A percentile compares a stretch with the other conserved stretches of the same genome.
Conservation (phyloP, 2,888 invertebrate genomes). For the Eupithecia abbreviata region DNA sequence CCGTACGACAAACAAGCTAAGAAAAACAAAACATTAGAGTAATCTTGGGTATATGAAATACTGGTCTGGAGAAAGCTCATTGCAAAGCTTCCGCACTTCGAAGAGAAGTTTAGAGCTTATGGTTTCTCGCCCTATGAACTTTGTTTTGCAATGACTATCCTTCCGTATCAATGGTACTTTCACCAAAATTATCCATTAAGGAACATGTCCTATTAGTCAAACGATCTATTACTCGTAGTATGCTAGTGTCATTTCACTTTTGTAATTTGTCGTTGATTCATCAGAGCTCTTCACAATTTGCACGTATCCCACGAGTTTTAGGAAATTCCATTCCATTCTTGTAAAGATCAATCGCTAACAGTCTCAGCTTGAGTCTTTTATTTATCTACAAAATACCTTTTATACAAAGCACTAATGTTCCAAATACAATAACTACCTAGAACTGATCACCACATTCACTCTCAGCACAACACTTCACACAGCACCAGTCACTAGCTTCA, state of each 20-base stretch:
- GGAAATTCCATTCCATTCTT: background rate
- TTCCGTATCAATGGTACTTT: background rate
- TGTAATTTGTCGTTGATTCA: background rate
- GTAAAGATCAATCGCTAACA: background rate
- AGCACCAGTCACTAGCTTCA: constrained; percentile 32
- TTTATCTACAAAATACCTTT: background rate
- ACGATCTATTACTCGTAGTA: background rate
- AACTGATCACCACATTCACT: constrained; percentile 18
- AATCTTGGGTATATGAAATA: background rate
- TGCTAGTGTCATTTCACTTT: background rate
- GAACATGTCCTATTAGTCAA: background rate
- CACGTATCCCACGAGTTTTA: background rate
- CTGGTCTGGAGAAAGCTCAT: constrained; percentile 4
- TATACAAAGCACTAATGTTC: background rate
- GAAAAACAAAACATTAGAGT: background rate
- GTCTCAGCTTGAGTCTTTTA: background rate
- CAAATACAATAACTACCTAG: background rate
- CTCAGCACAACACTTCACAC: constrained; percentile 44
- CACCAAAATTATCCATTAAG: background rate
- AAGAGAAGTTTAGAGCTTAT: background rate
- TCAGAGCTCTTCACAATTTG: background rate
- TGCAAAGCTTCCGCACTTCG: background rate
- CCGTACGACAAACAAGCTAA: background rate
- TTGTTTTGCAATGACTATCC: constrained; percentile 1
- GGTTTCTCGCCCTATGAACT: constrained; percentile 2